Base-by-base conservation (phyloP, 1,140 invertebrate genomes). In the Neoseiulus cucumeris region DNA sequence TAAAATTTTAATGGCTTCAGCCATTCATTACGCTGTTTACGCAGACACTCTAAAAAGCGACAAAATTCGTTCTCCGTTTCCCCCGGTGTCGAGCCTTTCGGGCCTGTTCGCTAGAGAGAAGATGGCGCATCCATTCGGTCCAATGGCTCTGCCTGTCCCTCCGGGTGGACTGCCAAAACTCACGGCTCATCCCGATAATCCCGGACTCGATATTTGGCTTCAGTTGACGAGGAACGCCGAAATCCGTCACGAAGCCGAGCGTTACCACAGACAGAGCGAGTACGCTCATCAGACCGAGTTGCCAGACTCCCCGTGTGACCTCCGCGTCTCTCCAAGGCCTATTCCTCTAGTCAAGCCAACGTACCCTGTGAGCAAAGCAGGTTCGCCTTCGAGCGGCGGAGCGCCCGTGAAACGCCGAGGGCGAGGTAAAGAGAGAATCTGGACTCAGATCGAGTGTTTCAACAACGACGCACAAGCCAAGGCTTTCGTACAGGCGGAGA, bases 371-470 rank as follows among this genome's bases (percentile, higher is more conserved):
- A 59, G 51, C 22, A 59, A 59, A 59, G 51, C 25, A 9, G 51
- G 14, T 25, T 33, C 51, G 6, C 25, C 51, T 1, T 17, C 51
- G 14, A 59, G 33, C 51, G 51, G 51, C 0, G 51, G 51, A 59
- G 25, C 51, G 14, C 25, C 51, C 14, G 51, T 59, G 9, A 59
- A 59, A 25, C 25, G 51, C 25, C 51, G 51, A 29, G 51, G 51
- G 14, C 51, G 51, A 17, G 51, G 51, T 9, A 59, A 59, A 25
- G 51, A 59, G 22, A 25, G 51, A 2, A 59, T 59, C 22, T 59
- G 51, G 51, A 59, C 51, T 4, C 51, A 59, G 22, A 59, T 59
- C 51, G 51, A 59, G 22, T 59, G 51, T 59, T 59, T 59, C 51
- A 59, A 59, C 51, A 59, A 59, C 22, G 51, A 59, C 33, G 51